Percentiles rank a stretch among this genome's conserved stretches.
These are phyloP conservation scores for Zaprionus africanus DNA, from an alignment of 1,140 invertebrate species.

Conservation along the genomic window DNA sequence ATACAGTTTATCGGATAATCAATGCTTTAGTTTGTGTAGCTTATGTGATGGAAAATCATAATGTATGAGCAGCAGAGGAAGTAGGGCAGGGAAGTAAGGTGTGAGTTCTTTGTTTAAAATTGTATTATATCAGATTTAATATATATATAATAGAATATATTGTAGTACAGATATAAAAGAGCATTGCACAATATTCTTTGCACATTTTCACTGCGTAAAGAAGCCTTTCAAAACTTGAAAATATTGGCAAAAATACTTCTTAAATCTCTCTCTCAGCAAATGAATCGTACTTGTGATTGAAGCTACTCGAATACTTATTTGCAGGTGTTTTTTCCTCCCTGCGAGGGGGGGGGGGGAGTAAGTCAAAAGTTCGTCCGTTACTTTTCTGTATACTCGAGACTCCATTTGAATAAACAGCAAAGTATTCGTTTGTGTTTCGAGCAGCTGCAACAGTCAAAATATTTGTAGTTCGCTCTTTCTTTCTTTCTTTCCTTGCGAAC, in stretches of 20 bases:
- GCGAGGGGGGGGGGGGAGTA: too few species aligned
- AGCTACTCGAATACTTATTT: not conserved
- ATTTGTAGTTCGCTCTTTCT: slow-evolving; percentile 45
- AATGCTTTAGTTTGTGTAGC: not conserved
- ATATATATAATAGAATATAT: too few species aligned
- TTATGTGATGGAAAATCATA: not conserved
- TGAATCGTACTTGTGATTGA: not conserved
- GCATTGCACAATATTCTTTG: not conserved
- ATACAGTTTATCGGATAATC: slow-evolving; percentile 22
- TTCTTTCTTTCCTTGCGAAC: slow-evolving; percentile 29
- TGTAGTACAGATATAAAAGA: not conserved
- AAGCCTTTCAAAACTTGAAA: too few species aligned
- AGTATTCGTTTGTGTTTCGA: slow-evolving; percentile 28
- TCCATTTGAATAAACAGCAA: slow-evolving; percentile 42
- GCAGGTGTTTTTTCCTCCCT: not conserved
- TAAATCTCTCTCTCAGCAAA: not conserved
- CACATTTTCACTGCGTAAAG: not conserved
- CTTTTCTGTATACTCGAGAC: slow-evolving; percentile 39
- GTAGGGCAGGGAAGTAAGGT: too few species aligned
- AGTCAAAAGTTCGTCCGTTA: not conserved
- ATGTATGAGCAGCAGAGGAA: not conserved
- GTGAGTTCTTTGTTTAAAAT: too few species aligned
- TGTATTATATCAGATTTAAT: too few species aligned
- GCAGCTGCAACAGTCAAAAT: slow-evolving; percentile 41
- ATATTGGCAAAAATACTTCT: not conserved